Evolutionary conservation across 2,797 vertebrate genomes (phyloP).

Genomic region (Sciurus vulgaris): DNA sequence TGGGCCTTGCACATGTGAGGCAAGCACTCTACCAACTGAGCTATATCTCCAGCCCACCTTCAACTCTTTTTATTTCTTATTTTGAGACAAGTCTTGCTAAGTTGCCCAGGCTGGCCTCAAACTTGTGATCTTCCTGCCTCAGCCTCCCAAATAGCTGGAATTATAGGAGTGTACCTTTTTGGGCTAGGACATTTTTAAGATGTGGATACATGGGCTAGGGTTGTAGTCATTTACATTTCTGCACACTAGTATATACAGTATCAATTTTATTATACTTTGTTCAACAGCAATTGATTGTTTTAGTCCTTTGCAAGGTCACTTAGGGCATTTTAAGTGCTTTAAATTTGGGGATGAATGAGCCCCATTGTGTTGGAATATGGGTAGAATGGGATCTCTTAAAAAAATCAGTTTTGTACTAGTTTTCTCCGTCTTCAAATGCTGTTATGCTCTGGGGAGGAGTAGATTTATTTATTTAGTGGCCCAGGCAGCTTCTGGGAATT

Average conservation of each 20-base stretch:
- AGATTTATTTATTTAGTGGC: background rate
- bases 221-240: background rate
- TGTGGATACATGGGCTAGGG: background rate
- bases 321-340: slow-evolving; percentile 4
- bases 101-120: too few relatives aligned
- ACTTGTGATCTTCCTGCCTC: too few relatives aligned
- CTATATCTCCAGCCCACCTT: too few relatives aligned
- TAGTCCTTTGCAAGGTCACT: slow-evolving; percentile 27
- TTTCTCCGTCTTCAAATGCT: slow-evolving; percentile 27
- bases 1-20: too few relatives aligned
- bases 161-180: too few relatives aligned
- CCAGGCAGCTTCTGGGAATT: background rate
- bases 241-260: background rate
- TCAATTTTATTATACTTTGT: background rate
- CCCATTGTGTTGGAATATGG: background rate
- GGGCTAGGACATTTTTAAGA: background rate
- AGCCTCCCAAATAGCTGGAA: too few relatives aligned
- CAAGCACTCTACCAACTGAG: too few relatives aligned
- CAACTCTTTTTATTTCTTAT: too few relatives aligned
- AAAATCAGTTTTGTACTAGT: slow-evolving; percentile 6
- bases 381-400: slow-evolving; percentile 8
- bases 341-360: background rate
- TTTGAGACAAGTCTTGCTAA: too few relatives aligned
- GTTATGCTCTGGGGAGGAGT: background rate
- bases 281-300: slow-evolving; percentile 30